Base-by-base conservation (phyloP, 2,797 vertebrate genomes). In the Sternarchorhynchus goeldii region DNA sequence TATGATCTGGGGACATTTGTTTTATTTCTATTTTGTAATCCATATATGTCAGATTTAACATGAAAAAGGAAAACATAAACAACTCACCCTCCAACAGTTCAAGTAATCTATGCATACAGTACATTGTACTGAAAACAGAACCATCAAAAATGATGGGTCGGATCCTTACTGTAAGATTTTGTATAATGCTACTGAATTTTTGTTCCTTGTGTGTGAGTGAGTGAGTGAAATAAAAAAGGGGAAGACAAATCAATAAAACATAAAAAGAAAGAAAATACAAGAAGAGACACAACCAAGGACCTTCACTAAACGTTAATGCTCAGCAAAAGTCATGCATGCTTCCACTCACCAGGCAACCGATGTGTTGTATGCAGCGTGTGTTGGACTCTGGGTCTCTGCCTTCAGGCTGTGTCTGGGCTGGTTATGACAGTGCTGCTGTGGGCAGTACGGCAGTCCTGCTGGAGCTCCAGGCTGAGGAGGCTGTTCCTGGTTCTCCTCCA, bases 321-420 rank as follows among this genome's bases (percentile, higher is more conserved):
- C 0, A 29, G 16, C 18, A 50, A 64, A 64, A 55, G n/a, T 29
- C 1, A 5, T 21, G 16, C n/a, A 18, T 66, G 55, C 20, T 73
- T 69, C n/a, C 14, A 86, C 93, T 96, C 89, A 99, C 97, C 97
- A 99, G 92, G 96, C 96, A 0, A 95, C 96, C 80, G 97, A 93
- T 32, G 95, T 96, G 92, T 95, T 96, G 91, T 95, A 95, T 90
- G 96, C 90, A 90, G 95, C 90, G 85, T 95, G 92, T 0, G 95
- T 92, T 7, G 97, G 94, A 87, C 92, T 95, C 90, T 93, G 94
- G 87, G 92, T 79, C 77, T 96, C 96, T 88, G 93, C 93, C 88
- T 93, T 92, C 57, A 95, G 92, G 53, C 90, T 92, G 89, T 94
- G 97, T 85, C 92, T 89, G 82, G 89, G 90, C 84, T 93, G 93